Conservation (phyloP, 2,888 invertebrate genomes). For the Slavum lentiscoides region DNA sequence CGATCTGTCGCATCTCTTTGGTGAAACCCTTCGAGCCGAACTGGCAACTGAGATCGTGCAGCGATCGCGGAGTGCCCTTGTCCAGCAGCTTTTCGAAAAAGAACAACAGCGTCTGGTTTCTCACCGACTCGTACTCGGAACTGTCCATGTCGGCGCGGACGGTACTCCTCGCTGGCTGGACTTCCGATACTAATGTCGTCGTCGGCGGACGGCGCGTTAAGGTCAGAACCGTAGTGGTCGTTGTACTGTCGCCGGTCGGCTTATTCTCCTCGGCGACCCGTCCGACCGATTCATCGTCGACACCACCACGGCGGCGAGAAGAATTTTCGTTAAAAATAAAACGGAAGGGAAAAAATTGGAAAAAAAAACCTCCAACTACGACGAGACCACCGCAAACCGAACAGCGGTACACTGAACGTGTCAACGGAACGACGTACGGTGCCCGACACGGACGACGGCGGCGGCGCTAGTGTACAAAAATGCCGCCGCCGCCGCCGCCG, state of each 20-base stretch:
- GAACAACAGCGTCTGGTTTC: conserved; percentile 95
- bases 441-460: not conserved
- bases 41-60: conserved; percentile 97
- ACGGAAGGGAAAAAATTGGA: not conserved
- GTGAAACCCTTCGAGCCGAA: conserved; percentile 99
- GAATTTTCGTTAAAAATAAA: not conserved
- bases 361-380: not conserved
- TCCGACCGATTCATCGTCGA: conserved; percentile 12
- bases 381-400: not conserved
- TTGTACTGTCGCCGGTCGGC: not conserved
- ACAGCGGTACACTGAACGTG: not conserved
- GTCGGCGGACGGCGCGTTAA: not conserved
- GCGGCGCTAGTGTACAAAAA: conserved; percentile 38
- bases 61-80: conserved; percentile 91
- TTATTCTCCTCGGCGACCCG: not conserved
- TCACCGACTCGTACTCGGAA: conserved; percentile 89
- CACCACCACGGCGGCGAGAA: not conserved
- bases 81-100: conserved; percentile 98
- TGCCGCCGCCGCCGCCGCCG: not conserved
- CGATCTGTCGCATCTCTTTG: conserved; percentile 96
- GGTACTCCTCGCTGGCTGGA: too few species aligned
- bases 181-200: not conserved
- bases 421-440: not conserved
- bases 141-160: conserved; percentile 72
- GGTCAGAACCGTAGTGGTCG: not conserved